Conservation (phyloP, 2,797 vertebrate genomes). For the Aotus griseimembra region DNA sequence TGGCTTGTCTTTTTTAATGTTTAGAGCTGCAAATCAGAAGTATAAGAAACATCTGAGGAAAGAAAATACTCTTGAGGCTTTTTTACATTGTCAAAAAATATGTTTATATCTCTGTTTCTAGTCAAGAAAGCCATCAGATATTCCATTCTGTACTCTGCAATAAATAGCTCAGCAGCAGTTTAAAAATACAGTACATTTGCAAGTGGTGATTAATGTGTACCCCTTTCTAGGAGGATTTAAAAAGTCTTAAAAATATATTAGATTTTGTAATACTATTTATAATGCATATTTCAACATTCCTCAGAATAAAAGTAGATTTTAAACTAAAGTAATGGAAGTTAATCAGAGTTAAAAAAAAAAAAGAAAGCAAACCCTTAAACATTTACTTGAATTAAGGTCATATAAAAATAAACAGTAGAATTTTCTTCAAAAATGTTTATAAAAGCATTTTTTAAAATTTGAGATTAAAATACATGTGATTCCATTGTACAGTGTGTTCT, state of each 20-base stretch:
- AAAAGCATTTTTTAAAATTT: background rate
- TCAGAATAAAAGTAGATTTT: background rate
- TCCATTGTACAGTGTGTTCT: background rate
- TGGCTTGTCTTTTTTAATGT: constrained; percentile 56
- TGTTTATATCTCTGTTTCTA: background rate
- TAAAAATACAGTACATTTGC: background rate
- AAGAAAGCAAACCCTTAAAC: background rate
- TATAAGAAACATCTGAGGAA: background rate
- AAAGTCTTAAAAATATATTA: background rate
- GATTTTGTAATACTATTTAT: background rate
- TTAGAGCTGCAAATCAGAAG: constrained; percentile 39
- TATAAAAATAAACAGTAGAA: background rate
- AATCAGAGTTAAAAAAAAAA: background rate
- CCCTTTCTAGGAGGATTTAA: background rate
- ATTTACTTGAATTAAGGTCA: background rate
- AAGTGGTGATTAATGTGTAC: constrained; percentile 27
- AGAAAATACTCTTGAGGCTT: background rate
- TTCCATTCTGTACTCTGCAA: background rate
- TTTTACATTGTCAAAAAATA: constrained; percentile 55
- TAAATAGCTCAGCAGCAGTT: constrained; percentile 35
- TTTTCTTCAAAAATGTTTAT: background rate
- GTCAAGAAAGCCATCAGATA: background rate
- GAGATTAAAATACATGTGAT: background rate
- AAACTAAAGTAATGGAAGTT: background rate
- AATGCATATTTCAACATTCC: background rate